phyloP scores from a whole-genome alignment of 1,140 invertebrate genomes.

The Pseudomyrmex cubaensis region DNA sequence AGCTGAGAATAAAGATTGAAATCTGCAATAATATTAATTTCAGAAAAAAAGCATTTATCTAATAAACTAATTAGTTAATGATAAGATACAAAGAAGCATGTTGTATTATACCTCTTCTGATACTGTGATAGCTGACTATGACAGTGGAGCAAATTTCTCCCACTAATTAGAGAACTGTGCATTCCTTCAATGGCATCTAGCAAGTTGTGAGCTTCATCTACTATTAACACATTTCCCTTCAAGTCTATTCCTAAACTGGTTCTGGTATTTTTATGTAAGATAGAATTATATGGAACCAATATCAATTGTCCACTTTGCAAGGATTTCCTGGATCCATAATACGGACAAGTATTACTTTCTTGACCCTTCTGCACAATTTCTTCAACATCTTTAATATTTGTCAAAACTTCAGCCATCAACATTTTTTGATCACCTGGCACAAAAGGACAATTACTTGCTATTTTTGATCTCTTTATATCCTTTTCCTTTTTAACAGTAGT shows the following conservation, averaged over 20 bases:
- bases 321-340: constrained; percentile 94
- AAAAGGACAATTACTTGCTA: constrained; percentile 88
- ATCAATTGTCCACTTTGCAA: constrained; percentile 93
- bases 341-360: constrained; percentile 93
- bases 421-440: constrained; percentile 87
- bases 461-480: constrained; percentile 87
- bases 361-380: constrained; percentile 91
- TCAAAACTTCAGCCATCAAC: constrained; percentile 88
- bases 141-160: constrained; percentile 88
- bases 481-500: constrained; percentile 87
- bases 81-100: not conserved
- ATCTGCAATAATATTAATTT: constrained; percentile 84
- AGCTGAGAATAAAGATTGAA: constrained; percentile 91
- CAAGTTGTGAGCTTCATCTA: constrained; percentile 99
- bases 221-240: constrained; percentile 94
- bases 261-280: constrained; percentile 95
- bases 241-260: constrained; percentile 89
- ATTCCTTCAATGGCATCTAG: constrained; percentile 95
- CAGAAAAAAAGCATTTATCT: constrained; percentile 27
- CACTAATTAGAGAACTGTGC: constrained; percentile 91
- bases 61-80: constrained; percentile 27
- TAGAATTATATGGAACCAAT: constrained; percentile 94
- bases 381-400: constrained; percentile 94
- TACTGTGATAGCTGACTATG: constrained; percentile 92
- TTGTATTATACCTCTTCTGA: constrained; percentile 85